Evolutionary conservation across 2,888 invertebrate genomes (phyloP).

Genomic region (Papilio protenor): DNA sequence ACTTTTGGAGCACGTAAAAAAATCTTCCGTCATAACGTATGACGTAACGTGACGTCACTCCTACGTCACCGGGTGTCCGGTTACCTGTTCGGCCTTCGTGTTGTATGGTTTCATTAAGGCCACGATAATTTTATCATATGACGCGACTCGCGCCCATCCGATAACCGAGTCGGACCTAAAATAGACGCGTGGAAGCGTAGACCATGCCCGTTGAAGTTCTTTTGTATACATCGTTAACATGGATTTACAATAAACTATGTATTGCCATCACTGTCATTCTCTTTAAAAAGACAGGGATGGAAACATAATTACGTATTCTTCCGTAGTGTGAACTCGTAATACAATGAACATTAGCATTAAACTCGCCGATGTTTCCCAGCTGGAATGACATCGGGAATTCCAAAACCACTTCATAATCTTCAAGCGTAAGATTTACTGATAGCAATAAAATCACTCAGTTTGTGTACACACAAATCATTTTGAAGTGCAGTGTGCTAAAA

Average conservation of each 20-base stretch:
- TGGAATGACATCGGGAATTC: conserved; percentile 5
- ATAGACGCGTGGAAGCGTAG: conserved; percentile 59
- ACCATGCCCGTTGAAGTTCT: conserved; percentile 35
- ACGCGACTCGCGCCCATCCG: conserved; percentile 63
- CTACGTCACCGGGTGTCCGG: conserved; percentile 73
- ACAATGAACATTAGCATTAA: neutral
- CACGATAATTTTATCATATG: conserved; percentile 81
- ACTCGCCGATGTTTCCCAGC: neutral
- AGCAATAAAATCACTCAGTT: conserved; percentile 49
- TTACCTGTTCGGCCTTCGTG: conserved; percentile 76
- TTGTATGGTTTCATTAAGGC: conserved; percentile 75
- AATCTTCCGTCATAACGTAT: conserved; percentile 47
- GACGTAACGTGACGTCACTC: conserved; percentile 61
- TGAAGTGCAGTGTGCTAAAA: conserved; percentile 47
- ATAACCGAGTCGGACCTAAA: conserved; percentile 66
- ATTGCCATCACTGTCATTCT: neutral
- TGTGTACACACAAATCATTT: conserved; percentile 60
- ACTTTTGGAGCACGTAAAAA: neutral
- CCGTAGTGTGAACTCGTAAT: neutral
- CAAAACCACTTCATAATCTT: conserved; percentile 19
- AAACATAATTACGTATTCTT: neutral
- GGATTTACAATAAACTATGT: neutral
- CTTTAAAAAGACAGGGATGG: too few relatives aligned
- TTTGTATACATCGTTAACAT: neutral
- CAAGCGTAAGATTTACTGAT: conserved; percentile 53